Evolutionary conservation across 2,888 invertebrate species (phyloP), one percentile per base, ranked within the genome.

Genomic region (Archaeoteleia sp.): DNA sequence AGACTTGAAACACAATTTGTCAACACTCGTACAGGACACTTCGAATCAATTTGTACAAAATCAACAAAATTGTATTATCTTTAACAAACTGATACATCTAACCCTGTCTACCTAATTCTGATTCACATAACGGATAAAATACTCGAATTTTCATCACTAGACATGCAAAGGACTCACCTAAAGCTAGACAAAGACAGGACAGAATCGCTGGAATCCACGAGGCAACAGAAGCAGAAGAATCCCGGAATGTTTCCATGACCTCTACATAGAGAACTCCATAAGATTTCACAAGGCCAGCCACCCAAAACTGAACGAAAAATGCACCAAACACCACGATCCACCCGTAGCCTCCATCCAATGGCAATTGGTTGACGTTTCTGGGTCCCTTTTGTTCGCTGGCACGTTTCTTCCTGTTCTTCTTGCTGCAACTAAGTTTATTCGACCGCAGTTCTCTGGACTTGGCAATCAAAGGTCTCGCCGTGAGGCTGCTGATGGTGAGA

Each of bases 151-250:
- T n/a, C 51, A 23, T 23, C 23, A 4, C 23, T n/a, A n/a, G n/a
- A n/a, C n/a, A n/a, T n/a, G n/a, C n/a, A n/a, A n/a, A n/a, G n/a
- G 14, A 82, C 87, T 88, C 71, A 91, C 91, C 91, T 15, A 93
- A 85, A 9, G 93, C 93, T 76, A 93, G 86, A 75, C 93, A 93
- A 9, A 93, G 86, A 1, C 92, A 93, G 0, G 93, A 93, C 34
- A 93, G 85, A 23, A 93, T 91, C 0, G 93, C 93, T 0, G 93
- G 93, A 73, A 93, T 92, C 93, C 93, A 93, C 0, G 93, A 92
- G 0, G 93, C 93, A 0, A 92, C 90, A 0, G 91, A 89, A 20
- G 92, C 92, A 0, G 93, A 90, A 0, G 92, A 91, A 48, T 91
- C 91, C 0, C 91, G 90, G 82, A 93, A 93, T 0, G 91, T 92